Evolutionary conservation across 2,797 vertebrate species (phyloP).

Genomic region (Pseudochaenichthys georgianus): DNA sequence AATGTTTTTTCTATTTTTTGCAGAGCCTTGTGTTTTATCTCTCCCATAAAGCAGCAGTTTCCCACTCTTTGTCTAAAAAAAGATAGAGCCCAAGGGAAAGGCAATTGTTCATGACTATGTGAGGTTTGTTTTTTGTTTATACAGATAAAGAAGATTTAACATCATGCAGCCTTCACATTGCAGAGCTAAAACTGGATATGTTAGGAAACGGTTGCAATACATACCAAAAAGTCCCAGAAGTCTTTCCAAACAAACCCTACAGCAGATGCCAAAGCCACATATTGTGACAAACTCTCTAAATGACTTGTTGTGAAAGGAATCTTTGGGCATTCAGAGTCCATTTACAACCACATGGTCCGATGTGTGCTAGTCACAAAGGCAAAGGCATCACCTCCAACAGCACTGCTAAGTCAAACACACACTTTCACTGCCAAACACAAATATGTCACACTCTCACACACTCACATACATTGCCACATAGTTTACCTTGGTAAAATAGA

Average conservation of each 20-base stretch:
- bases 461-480: constrained; percentile 7
- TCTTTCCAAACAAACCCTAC: constrained; percentile 39
- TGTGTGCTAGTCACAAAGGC: constrained; percentile 49
- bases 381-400: constrained; percentile 25
- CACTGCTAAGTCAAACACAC: constrained; percentile 66
- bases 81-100: constrained; percentile 34
- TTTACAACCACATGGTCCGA: constrained; percentile 51
- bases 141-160: neutral
- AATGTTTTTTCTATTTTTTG: constrained; percentile 46
- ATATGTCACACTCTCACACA: constrained; percentile 63
- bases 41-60: constrained; percentile 47
- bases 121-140: constrained; percentile 1
- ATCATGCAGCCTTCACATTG: constrained; percentile 8
- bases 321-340: constrained; percentile 38
- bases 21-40: constrained; percentile 38
- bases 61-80: constrained; percentile 38
- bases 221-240: constrained; percentile 21
- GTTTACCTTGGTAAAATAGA: constrained; percentile 52
- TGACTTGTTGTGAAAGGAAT: constrained; percentile 58
- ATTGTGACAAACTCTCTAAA: constrained; percentile 47
- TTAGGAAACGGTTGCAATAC: constrained; percentile 18
- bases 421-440: constrained; percentile 69
- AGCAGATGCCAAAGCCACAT: constrained; percentile 56
- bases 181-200: constrained; percentile 5
- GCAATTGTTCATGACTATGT: constrained; percentile 33